phyloP scores from a whole-genome alignment of 2,113 vertebrate species.

The Anolis sagrei region DNA sequence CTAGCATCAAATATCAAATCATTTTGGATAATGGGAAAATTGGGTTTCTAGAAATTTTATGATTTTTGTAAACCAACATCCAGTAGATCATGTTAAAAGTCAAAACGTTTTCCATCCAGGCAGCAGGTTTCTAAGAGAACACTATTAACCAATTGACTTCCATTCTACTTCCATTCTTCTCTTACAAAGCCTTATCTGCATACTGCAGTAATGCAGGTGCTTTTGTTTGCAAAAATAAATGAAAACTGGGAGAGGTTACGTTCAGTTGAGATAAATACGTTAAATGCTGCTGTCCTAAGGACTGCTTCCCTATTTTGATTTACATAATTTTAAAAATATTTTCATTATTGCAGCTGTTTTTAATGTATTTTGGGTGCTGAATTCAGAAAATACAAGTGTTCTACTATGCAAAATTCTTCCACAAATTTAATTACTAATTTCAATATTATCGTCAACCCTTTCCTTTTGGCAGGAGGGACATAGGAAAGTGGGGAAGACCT shows the following conservation, averaged over 20 bases:
- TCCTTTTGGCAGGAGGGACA: too few relatives aligned
- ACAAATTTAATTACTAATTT: too few relatives aligned
- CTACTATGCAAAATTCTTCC: too few relatives aligned
- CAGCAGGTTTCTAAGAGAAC: not conserved
- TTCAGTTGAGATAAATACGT: not conserved
- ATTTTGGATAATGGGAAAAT: not conserved
- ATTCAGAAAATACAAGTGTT: too few relatives aligned
- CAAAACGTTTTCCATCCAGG: not conserved
- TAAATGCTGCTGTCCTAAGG: not conserved
- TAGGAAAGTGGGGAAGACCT: too few relatives aligned
- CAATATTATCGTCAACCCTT: too few relatives aligned
- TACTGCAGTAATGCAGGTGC: not conserved
- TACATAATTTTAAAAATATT: not conserved
- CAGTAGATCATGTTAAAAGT: not conserved
- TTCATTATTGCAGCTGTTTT: too few relatives aligned
- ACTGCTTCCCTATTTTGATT: not conserved
- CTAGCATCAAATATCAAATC: not conserved
- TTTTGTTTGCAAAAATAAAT: not conserved
- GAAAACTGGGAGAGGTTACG: conserved; percentile 1
- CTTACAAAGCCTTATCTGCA: not conserved
- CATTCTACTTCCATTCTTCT: not conserved
- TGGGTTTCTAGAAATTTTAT: not conserved
- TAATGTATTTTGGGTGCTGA: too few relatives aligned
- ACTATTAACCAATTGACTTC: not conserved
- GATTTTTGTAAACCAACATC: not conserved